Conservation (phyloP, 2,113 vertebrate species). For the Prionailurus bengalensis region DNA sequence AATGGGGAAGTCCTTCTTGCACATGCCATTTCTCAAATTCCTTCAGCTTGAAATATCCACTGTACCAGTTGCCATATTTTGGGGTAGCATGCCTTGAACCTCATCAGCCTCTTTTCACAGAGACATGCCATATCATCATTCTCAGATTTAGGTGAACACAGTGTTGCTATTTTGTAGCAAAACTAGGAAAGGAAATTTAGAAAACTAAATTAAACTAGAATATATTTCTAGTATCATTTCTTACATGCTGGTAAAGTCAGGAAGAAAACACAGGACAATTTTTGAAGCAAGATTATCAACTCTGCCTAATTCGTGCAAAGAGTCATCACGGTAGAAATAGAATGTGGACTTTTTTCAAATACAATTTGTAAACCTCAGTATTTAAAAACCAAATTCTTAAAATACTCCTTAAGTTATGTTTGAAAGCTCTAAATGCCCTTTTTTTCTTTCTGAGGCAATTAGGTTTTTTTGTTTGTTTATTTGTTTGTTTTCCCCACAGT, state of each 20-base stretch:
- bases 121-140: slow-evolving; percentile 8
- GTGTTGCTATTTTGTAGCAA: slow-evolving; percentile 20
- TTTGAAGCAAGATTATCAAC: slow-evolving; percentile 21
- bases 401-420: neutral
- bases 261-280: neutral
- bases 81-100: neutral
- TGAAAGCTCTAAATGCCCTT: neutral
- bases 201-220: slow-evolving; percentile 18
- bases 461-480: too few species aligned
- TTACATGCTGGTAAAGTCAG: neutral
- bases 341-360: slow-evolving; percentile 18
- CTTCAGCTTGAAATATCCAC: neutral
- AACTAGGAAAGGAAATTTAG: slow-evolving; percentile 20
- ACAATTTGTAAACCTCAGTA: neutral
- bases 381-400: slow-evolving; percentile 7
- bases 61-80: neutral
- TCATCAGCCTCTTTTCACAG: neutral
- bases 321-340: neutral
- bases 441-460: neutral
- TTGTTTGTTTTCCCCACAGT: neutral
- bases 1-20: neutral
- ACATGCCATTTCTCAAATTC: neutral
- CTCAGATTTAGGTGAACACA: neutral
- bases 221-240: slow-evolving; percentile 13
- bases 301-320: neutral